Evolutionary conservation across 2,888 invertebrate genomes (phyloP).

Genomic region (Dendrolimus houi): DNA sequence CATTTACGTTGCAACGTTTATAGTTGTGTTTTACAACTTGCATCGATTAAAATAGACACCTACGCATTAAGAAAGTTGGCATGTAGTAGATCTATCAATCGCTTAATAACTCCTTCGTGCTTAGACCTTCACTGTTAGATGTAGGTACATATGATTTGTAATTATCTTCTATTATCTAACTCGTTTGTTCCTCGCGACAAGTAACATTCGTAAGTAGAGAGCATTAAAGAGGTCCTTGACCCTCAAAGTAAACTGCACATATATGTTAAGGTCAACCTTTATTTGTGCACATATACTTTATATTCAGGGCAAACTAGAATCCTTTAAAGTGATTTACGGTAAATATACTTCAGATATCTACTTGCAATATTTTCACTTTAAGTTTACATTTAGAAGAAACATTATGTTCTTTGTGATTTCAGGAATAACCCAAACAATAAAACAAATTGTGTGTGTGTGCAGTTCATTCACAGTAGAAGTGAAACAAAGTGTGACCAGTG

Average conservation of each 20-base stretch:
- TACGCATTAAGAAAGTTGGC: constrained; percentile 38
- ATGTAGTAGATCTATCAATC: constrained; percentile 8
- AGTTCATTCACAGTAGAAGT: too few species aligned
- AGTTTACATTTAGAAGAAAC: too few species aligned
- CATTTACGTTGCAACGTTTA: constrained; percentile 18
- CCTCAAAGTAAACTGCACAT: constrained; percentile 30
- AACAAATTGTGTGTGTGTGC: too few species aligned
- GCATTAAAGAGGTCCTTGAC: constrained; percentile 18
- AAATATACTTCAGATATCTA: too few species aligned
- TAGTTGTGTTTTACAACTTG: constrained; percentile 18
- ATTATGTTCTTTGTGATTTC: too few species aligned
- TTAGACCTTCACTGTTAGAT: not conserved
- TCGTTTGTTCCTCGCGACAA: not conserved
- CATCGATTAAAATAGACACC: constrained; percentile 27
- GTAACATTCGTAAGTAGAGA: not conserved
- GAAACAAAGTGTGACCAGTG: too few species aligned
- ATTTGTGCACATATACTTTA: constrained; percentile 27
- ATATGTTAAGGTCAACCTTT: constrained; percentile 28
- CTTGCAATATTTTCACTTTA: too few species aligned
- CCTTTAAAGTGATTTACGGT: constrained; percentile 27
- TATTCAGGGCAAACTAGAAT: constrained; percentile 49
- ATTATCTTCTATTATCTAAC: not conserved
- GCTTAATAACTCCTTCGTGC: not conserved
- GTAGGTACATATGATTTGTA: not conserved
- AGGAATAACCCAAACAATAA: too few species aligned